Percentiles rank a stretch among this genome's conserved stretches.
phyloP scores from a whole-genome alignment of 1,140 invertebrate species.

The Druon quercuslanigerum region DNA sequence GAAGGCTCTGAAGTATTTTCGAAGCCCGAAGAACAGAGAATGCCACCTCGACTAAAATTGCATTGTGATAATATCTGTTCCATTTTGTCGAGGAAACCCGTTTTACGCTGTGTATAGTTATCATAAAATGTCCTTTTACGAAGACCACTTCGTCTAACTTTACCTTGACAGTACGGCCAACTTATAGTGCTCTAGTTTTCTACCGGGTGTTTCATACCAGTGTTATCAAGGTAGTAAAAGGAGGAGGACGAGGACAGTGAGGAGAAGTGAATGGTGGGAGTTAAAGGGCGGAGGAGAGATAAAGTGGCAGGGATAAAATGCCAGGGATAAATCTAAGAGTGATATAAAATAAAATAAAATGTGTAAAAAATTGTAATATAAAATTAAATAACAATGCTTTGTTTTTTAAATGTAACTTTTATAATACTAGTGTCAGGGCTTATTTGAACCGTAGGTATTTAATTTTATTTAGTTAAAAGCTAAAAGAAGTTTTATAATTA shows the following conservation, averaged over 20 bases:
- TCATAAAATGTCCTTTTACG: slow-evolving; percentile 30
- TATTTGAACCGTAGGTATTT: too few relatives aligned
- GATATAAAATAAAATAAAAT: not conserved
- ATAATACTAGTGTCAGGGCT: too few relatives aligned
- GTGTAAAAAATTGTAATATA: too few relatives aligned
- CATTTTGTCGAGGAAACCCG: slow-evolving; percentile 29
- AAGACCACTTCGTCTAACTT: slow-evolving; percentile 43
- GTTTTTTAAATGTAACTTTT: too few relatives aligned
- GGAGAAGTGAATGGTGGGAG: slow-evolving; percentile 3
- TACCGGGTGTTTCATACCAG: slow-evolving; percentile 25
- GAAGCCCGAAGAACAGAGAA: not conserved
- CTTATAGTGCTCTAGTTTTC: slow-evolving; percentile 42
- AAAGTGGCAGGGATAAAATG: not conserved
- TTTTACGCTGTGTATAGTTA: slow-evolving; percentile 13
- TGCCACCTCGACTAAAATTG: slow-evolving; percentile 24
- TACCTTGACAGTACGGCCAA: slow-evolving; percentile 22
- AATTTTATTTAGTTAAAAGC: too few relatives aligned
- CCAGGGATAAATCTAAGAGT: not conserved
- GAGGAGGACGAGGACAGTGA: slow-evolving; percentile 7
- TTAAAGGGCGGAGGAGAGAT: not conserved
- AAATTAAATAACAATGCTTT: too few relatives aligned
- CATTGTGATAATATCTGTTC: slow-evolving; percentile 32
- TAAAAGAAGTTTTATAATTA: too few relatives aligned
- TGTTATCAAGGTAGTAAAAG: slow-evolving; percentile 21
- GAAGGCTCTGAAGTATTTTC: slow-evolving; percentile 20